These are phyloP conservation scores for Liparis tanakae DNA, from an alignment of 2,797 vertebrate genomes.

Conservation along the genomic window DNA sequence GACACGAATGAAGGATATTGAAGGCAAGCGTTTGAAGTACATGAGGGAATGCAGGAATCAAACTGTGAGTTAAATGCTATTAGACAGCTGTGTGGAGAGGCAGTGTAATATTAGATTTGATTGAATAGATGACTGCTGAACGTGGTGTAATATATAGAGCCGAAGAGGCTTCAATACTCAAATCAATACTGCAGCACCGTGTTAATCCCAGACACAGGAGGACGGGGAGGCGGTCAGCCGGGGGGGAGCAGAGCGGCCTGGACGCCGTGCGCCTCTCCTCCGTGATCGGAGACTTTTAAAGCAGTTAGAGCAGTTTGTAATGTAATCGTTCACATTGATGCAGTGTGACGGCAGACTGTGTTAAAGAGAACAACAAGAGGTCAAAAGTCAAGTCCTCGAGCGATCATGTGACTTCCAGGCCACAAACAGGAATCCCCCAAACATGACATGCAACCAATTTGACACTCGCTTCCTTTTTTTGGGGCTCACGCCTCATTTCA, in stretches of 20 bases:
- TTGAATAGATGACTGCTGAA: conserved; percentile 81
- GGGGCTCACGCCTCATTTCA: conserved; percentile 42
- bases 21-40: conserved; percentile 81
- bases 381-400: conserved; percentile 31
- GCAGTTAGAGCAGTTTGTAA: conserved; percentile 6
- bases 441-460: conserved; percentile 18
- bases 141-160: conserved; percentile 79
- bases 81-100: conserved; percentile 80
- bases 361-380: conserved; percentile 17
- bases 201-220: conserved; percentile 68
- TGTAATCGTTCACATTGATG: conserved; percentile 11
- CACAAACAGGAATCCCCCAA: conserved; percentile 9
- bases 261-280: conserved; percentile 23
- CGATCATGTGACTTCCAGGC: background rate
- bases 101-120: conserved; percentile 83
- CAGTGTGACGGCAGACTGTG: conserved; percentile 8
- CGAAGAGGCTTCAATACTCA: conserved; percentile 72
- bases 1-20: conserved; percentile 77
- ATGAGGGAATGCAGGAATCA: conserved; percentile 80
- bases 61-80: conserved; percentile 84
- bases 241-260: conserved; percentile 25
- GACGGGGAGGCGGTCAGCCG: conserved; percentile 35
- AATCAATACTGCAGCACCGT: conserved; percentile 76
- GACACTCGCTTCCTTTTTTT: conserved; percentile 24
- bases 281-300: conserved; percentile 22